Percentiles rank a stretch among this genome's conserved stretches.
phyloP scores from a whole-genome alignment of 2,888 invertebrate species.

The Odontomyia ornata region DNA sequence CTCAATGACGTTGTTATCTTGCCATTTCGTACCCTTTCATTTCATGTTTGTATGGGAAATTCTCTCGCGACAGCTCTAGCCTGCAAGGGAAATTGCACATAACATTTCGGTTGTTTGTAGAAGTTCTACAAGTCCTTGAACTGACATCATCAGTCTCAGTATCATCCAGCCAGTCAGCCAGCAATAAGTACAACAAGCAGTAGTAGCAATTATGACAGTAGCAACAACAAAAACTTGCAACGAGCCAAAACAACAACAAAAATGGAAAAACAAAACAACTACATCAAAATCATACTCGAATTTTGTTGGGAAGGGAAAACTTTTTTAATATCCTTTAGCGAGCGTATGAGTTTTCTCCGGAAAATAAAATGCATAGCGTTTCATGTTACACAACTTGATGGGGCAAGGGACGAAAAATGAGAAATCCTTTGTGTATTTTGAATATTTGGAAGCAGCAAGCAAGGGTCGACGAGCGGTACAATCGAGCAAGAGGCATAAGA shows the following conservation, averaged over 20 bases:
- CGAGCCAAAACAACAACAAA: not conserved
- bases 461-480: too few species aligned
- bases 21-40: too few species aligned
- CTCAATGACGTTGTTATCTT: too few species aligned
- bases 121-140: too few species aligned
- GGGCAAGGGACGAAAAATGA: not conserved
- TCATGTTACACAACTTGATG: not conserved
- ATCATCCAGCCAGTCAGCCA: not conserved
- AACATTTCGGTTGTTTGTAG: too few species aligned
- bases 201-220: not conserved
- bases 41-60: too few species aligned
- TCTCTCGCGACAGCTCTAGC: too few species aligned
- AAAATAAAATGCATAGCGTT: not conserved
- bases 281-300: conserved; percentile 1
- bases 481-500: too few species aligned
- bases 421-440: not conserved
- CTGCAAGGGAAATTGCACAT: too few species aligned
- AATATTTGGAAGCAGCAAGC: not conserved
- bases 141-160: too few species aligned
- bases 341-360: conserved; percentile 10
- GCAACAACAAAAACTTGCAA: not conserved
- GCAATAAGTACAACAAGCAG: not conserved
- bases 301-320: not conserved
- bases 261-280: not conserved
- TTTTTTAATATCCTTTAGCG: conserved; percentile 17